Evolutionary conservation across 2,113 vertebrate genomes (phyloP), one percentile per base, ranked within the genome.

Genomic region (Pongo pygmaeus): DNA sequence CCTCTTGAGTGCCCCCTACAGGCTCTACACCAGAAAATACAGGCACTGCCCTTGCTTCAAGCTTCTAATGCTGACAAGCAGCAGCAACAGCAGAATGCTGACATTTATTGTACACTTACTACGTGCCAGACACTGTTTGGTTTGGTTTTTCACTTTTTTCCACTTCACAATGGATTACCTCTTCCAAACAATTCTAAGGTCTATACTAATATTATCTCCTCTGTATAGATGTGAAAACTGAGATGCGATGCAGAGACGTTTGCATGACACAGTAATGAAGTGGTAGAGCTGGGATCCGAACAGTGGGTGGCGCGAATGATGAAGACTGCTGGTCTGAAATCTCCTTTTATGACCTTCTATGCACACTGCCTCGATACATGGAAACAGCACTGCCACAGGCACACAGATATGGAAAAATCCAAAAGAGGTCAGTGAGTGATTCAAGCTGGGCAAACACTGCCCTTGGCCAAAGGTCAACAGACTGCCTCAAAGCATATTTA

Each of bases 401-500:
- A 8, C 67, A 74, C 75, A 52, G 96, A 97, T 59, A 78, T 0
- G 92, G 96, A 91, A 93, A 97, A 96, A 85, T 59, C 89, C 46
- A 30, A 46, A 96, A 84, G 89, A 84, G 89, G 89, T 84, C 77
- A 12, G 30, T 59, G 72, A 92, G 43, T 67, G 72, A 94, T 59
- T 93, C 96, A 96, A 91, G 81, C 93, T 93, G 89, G 86, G 35
- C 79, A 97, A 70, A 74, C 75, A 5, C 87, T 86, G 52, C 38
- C 94, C 85, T 84, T 84, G 95, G 96, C 85, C 89, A 72, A 69
- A 95, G 92, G 85, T 87, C 89, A 90, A 79, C 69, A 77, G 91
- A 43, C 69, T 55, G 90, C 79, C 95, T 95, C 83, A 87, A 55
- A 79, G 87, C 69, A 30, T 79, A 79, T 74, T 84, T 40, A 13